These are phyloP conservation scores for Aleadryas rufinucha DNA, from an alignment of 2,113 vertebrate species.

Conservation along the genomic window DNA sequence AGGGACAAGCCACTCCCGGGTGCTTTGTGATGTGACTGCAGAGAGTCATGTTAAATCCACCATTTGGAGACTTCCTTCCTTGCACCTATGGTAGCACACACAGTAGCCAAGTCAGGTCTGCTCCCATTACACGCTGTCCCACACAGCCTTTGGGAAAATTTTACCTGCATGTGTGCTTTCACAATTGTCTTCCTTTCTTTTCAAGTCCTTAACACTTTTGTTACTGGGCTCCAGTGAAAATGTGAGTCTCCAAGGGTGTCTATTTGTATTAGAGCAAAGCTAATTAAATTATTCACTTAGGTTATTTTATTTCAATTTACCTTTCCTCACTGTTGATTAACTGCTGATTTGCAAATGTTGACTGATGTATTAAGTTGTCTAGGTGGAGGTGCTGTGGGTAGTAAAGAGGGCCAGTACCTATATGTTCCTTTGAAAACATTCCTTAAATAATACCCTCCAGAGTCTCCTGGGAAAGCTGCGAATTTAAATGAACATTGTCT, in stretches of 20 bases:
- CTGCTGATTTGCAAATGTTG: conserved; percentile 35
- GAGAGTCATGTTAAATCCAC: conserved; percentile 54
- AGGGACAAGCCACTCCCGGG: conserved; percentile 68
- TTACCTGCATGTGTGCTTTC: conserved; percentile 20
- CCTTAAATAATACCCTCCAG: background rate
- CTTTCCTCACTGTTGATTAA: conserved; percentile 25
- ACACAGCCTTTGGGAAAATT: conserved; percentile 58
- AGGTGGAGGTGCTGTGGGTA: background rate
- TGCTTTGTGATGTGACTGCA: conserved; percentile 70
- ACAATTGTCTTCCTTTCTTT: conserved; percentile 53
- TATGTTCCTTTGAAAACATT: background rate
- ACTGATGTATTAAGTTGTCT: conserved; percentile 18
- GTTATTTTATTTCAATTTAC: background rate
- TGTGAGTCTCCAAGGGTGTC: background rate
- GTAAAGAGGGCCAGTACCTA: background rate
- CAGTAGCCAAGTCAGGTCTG: conserved; percentile 42
- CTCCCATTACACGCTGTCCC: conserved; percentile 2
- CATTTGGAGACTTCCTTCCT: conserved; percentile 78
- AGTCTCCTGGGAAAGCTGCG: conserved; percentile 34
- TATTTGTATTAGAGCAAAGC: conserved; percentile 36
- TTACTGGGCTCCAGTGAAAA: conserved; percentile 31
- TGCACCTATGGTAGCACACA: conserved; percentile 20
- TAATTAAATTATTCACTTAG: conserved; percentile 13
- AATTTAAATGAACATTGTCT: conserved; percentile 39
- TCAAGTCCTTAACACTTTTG: conserved; percentile 50